These are phyloP conservation scores for Phylloscopus trochilus DNA, from an alignment of 2,113 vertebrate species.

Conservation along the genomic window DNA sequence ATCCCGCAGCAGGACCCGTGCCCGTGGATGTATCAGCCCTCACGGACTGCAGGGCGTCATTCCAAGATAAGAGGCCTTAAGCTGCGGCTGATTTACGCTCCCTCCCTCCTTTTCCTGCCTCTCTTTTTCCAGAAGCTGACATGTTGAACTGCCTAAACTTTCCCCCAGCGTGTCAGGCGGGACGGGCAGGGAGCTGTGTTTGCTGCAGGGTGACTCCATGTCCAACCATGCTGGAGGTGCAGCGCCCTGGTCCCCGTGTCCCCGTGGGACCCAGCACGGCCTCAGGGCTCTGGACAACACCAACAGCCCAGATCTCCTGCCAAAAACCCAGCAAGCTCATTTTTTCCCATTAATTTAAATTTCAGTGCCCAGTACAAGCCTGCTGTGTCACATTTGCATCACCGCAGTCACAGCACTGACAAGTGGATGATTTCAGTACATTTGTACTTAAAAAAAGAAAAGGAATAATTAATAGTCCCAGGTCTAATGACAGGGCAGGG, in stretches of 20 bases:
- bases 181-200: background rate
- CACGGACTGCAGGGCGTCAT: background rate
- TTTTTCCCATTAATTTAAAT: background rate
- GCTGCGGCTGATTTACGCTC: background rate
- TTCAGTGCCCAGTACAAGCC: background rate
- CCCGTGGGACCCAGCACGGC: rapidly evolving
- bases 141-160: background rate
- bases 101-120: background rate
- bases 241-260: background rate
- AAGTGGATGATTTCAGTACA: background rate
- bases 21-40: background rate
- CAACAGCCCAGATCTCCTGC: background rate
- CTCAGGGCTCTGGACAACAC: rapidly evolving
- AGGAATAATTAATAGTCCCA: background rate
- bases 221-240: rapidly evolving
- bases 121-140: background rate
- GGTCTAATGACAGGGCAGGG: background rate
- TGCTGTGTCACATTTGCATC: background rate
- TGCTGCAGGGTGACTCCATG: background rate
- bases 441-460: background rate
- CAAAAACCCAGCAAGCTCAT: background rate
- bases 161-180: background rate
- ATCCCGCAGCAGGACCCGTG: background rate
- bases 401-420: background rate
- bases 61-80: background rate